Conservation (phyloP, 2,888 invertebrate genomes). For the Idaea aversata region DNA sequence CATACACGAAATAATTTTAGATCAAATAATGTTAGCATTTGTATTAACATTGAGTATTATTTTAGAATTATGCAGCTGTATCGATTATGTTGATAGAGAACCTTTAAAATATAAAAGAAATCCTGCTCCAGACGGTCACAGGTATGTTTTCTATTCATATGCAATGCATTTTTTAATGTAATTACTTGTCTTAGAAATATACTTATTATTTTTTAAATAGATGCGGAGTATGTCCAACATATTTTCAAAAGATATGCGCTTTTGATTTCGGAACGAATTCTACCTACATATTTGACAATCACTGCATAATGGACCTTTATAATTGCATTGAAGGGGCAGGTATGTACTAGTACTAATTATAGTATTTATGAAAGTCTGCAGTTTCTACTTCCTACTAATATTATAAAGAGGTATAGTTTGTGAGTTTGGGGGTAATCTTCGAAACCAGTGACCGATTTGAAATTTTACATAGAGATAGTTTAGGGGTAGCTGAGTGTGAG, state of each 20-base stretch:
- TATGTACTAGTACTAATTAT: slow-evolving; percentile 31
- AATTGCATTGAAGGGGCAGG: slow-evolving; percentile 64
- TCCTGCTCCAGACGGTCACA: slow-evolving; percentile 54
- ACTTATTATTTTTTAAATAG: slow-evolving; percentile 34
- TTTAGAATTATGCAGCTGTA: slow-evolving; percentile 27
- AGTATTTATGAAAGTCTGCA: background rate
- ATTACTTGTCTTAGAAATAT: background rate
- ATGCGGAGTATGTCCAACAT: slow-evolving; percentile 70
- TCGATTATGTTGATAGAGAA: slow-evolving; percentile 25
- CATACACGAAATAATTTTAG: slow-evolving; percentile 9
- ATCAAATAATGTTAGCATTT: slow-evolving; percentile 25
- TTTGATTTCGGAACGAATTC: slow-evolving; percentile 47
- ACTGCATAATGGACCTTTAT: slow-evolving; percentile 70
- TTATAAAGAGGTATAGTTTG: background rate
- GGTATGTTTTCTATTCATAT: slow-evolving; percentile 31
- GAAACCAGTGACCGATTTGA: no score
- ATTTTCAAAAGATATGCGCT: slow-evolving; percentile 67
- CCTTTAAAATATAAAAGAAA: slow-evolving; percentile 32
- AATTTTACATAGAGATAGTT: no score
- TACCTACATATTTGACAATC: slow-evolving; percentile 68
- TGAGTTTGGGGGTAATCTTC: background rate
- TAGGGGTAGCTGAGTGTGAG: no score
- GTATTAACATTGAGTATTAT: slow-evolving; percentile 20
- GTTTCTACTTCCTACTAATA: background rate
- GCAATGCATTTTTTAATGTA: background rate